Base-by-base conservation (phyloP, 2,113 vertebrate species). In the Gadus macrocephalus region DNA sequence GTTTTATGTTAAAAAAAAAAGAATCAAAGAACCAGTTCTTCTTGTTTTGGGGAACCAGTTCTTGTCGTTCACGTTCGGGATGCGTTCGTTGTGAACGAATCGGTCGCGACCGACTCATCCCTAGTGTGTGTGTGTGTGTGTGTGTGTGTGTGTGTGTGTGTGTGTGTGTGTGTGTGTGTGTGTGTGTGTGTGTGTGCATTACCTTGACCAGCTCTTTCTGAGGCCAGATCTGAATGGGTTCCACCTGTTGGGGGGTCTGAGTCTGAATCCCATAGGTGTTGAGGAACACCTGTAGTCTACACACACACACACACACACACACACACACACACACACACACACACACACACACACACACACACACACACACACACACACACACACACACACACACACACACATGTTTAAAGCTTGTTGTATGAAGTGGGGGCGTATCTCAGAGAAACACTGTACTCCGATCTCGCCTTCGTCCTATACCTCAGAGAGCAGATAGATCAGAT, bases 191-290 rank as follows among this genome's bases (percentile, higher is more conserved):
- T 55, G 64, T 3, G 66, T 19, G 22, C 59, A 3, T 80, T 91
- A 99, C 97, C 91, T 99, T 99, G 49, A 98, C 96, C 62, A 99
- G 93, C 69, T 99, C 97, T 78, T 96, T 94, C 77, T 99, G 97
- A 49, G 96, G 92, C 97, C 97, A 99, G 84, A 99, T 99, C 89
- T 99, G 97, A 81, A 99, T 99, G 58, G 97, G 97, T 78, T 99
- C 97, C 72, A 98, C 97, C 81, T 99, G 97, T 72, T 97, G 96
- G 1, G 97, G 97, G 0, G 97, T 99, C 81, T 99, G 97, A 8
- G 97, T 99, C 80, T 97, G 95, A 80, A 99, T 99, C 35, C 97
- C 97, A 0, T 98, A 99, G 0, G 97, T 99, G 85, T 99, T 99
- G 76, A 99, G 88, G 84, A 99, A 99, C 35, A 98, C 97, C 78